Percentiles rank a stretch among this genome's conserved stretches.
Evolutionary conservation across 1,140 invertebrate genomes (phyloP).

Genomic region (Pachypeltis micranthus): DNA sequence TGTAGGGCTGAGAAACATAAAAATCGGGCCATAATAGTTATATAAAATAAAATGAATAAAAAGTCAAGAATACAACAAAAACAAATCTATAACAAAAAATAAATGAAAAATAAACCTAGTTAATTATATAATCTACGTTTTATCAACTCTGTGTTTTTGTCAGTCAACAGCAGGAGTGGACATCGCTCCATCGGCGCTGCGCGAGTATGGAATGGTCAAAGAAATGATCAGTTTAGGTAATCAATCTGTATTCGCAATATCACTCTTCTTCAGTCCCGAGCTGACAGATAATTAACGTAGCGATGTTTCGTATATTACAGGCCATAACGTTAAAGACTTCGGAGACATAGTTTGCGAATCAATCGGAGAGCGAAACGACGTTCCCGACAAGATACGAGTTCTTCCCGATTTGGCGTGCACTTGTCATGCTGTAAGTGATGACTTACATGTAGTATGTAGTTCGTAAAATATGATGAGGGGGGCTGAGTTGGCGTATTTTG

Average conservation of each 20-base stretch:
- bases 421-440: constrained; percentile 46
- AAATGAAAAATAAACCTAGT: neutral
- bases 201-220: constrained; percentile 18
- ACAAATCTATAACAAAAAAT: neutral
- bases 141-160: neutral
- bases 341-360: constrained; percentile 48
- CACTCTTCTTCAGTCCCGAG: too few relatives aligned
- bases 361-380: constrained; percentile 20
- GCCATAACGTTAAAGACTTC: constrained; percentile 55
- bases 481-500: too few relatives aligned
- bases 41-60: neutral
- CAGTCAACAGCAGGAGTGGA: constrained; percentile 14
- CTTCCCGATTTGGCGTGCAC: constrained; percentile 49
- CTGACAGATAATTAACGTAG: neutral
- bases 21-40: neutral
- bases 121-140: neutral
- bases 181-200: constrained; percentile 12
- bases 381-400: constrained; percentile 49
- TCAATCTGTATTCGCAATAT: neutral
- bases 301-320: constrained; percentile 27
- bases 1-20: neutral
- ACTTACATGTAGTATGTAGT: too few relatives aligned
- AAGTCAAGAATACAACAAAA: too few relatives aligned
- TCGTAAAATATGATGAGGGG: too few relatives aligned
- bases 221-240: constrained; percentile 18